Evolutionary conservation across 2,113 vertebrate genomes (phyloP).

Genomic region (Piaya cayana): DNA sequence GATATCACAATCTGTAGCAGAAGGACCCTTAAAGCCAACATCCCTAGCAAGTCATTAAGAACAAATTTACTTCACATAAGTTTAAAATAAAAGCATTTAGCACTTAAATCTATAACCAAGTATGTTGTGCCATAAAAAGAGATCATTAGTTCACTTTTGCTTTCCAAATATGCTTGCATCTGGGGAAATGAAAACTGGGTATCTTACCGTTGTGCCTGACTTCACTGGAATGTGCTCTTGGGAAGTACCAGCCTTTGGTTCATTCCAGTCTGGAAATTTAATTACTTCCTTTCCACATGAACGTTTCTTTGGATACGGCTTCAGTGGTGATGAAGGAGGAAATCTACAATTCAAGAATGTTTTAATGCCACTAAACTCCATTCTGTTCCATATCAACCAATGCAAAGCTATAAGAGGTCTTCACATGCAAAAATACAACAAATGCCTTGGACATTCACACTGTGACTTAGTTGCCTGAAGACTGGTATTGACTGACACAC

Average conservation of each 20-base stretch:
- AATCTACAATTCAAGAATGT: constrained; percentile 76
- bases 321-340: constrained; percentile 84
- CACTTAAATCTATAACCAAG: neutral
- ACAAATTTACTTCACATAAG: neutral
- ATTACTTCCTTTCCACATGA: constrained; percentile 67
- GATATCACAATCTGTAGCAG: neutral
- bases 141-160: neutral
- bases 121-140: neutral
- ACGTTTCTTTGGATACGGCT: constrained; percentile 78
- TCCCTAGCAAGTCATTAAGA: neutral
- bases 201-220: constrained; percentile 75
- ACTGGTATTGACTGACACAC: neutral
- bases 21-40: neutral
- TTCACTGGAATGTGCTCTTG: constrained; percentile 74
- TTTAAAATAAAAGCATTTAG: neutral
- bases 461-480: neutral
- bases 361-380: neutral
- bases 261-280: constrained; percentile 79
- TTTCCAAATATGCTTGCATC: neutral
- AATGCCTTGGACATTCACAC: neutral
- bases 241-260: constrained; percentile 48
- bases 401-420: neutral
- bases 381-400: neutral
- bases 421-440: neutral
- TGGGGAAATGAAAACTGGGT: neutral